Conservation (phyloP, 1,140 invertebrate genomes). For the Acromyrmex heyeri region DNA sequence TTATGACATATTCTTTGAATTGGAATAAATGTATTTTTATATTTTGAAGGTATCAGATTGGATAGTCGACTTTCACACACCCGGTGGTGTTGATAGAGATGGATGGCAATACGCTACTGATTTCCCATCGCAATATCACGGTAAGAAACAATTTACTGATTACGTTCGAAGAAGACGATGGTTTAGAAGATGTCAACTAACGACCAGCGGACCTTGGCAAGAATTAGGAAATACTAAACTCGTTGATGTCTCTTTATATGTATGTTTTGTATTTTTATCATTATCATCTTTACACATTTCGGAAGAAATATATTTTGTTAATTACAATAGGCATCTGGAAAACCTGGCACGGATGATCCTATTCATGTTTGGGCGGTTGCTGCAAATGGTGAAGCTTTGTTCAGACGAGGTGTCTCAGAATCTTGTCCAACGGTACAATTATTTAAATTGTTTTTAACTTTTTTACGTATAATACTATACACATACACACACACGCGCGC, state of each 20-base stretch:
- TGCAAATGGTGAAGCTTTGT: conserved; percentile 93
- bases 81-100: conserved; percentile 95
- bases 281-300: conserved; percentile 17
- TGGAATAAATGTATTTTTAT: conserved; percentile 18
- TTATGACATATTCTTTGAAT: neutral
- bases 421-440: conserved; percentile 89
- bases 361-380: conserved; percentile 93
- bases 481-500: too few species aligned
- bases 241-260: conserved; percentile 92
- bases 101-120: conserved; percentile 98
- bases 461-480: neutral
- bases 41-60: conserved; percentile 92
- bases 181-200: conserved; percentile 93
- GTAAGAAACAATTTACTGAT: conserved; percentile 94
- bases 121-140: conserved; percentile 95
- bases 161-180: conserved; percentile 94
- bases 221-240: conserved; percentile 94
- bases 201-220: conserved; percentile 95
- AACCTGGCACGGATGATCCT: conserved; percentile 82
- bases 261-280: conserved; percentile 77
- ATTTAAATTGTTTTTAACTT: conserved; percentile 48
- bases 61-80: conserved; percentile 95
- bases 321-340: conserved; percentile 74
- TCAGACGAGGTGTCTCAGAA: conserved; percentile 91
- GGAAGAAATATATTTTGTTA: conserved; percentile 16